Conservation (phyloP, 2,113 vertebrate genomes). For the Hippocampus barbouri region DNA sequence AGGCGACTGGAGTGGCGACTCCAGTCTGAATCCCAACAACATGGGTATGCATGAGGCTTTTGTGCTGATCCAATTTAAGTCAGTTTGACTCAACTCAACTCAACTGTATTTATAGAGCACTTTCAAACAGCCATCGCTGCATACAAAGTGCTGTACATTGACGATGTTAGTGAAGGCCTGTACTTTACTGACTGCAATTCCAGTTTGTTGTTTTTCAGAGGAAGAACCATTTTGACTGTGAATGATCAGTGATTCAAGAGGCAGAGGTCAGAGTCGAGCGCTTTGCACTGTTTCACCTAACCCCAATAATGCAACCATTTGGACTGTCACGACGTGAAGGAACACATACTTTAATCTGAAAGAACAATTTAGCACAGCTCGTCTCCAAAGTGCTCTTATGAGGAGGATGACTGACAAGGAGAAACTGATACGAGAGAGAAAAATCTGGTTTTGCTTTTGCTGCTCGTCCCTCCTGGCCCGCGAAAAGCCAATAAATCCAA, state of each 20-base stretch:
- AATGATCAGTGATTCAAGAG: background rate
- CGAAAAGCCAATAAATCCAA: slow-evolving; percentile 64
- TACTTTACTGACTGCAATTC: background rate
- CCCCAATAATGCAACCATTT: background rate
- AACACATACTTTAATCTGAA: slow-evolving; percentile 22
- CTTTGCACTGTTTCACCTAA: background rate
- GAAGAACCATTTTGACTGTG: background rate
- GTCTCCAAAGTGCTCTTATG: slow-evolving; percentile 21
- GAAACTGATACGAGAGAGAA: slow-evolving; percentile 58
- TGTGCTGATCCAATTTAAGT: background rate
- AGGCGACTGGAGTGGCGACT: background rate
- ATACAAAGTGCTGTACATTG: no score
- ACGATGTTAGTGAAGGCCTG: background rate
- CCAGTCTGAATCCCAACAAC: background rate
- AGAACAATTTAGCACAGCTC: slow-evolving; percentile 20
- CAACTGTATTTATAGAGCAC: no score
- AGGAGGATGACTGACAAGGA: slow-evolving; percentile 58
- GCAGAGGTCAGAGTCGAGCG: background rate
- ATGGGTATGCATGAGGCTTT: background rate
- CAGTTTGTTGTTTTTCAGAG: background rate
- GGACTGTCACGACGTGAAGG: background rate
- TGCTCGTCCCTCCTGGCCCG: slow-evolving; percentile 49
- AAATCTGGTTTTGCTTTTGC: slow-evolving; percentile 69
- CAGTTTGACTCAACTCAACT: no score
- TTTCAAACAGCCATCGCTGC: no score